These are phyloP conservation scores for Deilephila elpenor DNA, from an alignment of 2,888 invertebrate species.

Conservation along the genomic window DNA sequence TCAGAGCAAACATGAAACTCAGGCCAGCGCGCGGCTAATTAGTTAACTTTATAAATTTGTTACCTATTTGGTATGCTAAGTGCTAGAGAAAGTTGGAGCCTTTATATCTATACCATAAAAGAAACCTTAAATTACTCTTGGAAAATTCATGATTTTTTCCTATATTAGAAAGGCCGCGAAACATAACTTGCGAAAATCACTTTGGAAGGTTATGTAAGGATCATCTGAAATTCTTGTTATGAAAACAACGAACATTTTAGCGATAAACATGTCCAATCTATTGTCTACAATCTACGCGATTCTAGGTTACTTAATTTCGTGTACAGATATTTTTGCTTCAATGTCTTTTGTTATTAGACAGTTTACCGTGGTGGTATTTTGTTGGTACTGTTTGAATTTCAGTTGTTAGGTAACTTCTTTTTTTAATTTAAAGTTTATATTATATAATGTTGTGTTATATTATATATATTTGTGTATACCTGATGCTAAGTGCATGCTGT, in stretches of 20 bases:
- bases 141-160: conserved; percentile 44
- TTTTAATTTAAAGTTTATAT: not conserved
- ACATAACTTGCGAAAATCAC: conserved; percentile 5
- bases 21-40: conserved; percentile 70
- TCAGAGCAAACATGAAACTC: conserved; percentile 75
- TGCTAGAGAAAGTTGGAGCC: conserved; percentile 58
- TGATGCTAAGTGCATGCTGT: no score
- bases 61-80: conserved; percentile 81
- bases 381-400: not conserved
- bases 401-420: not conserved
- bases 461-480: no score
- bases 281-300: not conserved
- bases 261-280: not conserved
- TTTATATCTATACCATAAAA: conserved; percentile 53
- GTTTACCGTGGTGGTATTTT: not conserved
- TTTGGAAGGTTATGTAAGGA: not conserved
- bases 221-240: not conserved
- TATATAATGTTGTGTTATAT: no score
- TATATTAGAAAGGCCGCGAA: not conserved
- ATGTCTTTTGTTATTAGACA: not conserved
- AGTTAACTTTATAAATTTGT: conserved; percentile 80
- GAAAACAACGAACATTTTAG: not conserved
- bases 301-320: not conserved
- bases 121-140: conserved; percentile 50
- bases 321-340: not conserved